phyloP scores from a whole-genome alignment of 2,888 invertebrate species.

The Metalampra italica region DNA sequence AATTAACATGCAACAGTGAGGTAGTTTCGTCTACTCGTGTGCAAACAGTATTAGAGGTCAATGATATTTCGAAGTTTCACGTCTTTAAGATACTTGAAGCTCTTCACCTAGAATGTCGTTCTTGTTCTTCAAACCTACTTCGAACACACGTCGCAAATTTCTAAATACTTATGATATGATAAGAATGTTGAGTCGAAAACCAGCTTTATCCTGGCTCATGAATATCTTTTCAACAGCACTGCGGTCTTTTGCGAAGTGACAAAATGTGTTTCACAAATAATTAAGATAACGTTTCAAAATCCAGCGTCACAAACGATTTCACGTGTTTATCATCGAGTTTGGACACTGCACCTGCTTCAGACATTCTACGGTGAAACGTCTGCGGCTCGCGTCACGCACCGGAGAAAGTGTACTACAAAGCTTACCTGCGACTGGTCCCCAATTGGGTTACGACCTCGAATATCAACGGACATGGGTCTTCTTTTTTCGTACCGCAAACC shows the following conservation, averaged over 20 bases:
- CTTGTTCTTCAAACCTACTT: slow-evolving; percentile 53
- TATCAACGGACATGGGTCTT: slow-evolving; percentile 54
- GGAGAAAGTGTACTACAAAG: slow-evolving; percentile 75
- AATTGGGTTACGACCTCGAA: slow-evolving; percentile 75
- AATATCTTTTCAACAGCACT: background rate
- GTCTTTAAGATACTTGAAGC: slow-evolving; percentile 32
- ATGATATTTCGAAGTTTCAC: slow-evolving; percentile 45
- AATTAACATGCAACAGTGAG: slow-evolving; percentile 5
- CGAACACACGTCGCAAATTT: slow-evolving; percentile 22
- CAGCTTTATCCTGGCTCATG: background rate
- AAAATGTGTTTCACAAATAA: slow-evolving; percentile 35
- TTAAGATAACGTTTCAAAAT: slow-evolving; percentile 25
- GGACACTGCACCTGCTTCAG: slow-evolving; percentile 37
- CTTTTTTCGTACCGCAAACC: slow-evolving; percentile 44
- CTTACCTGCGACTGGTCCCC: slow-evolving; percentile 65
- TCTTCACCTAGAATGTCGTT: slow-evolving; percentile 44
- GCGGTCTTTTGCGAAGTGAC: slow-evolving; percentile 29
- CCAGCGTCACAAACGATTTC: slow-evolving; percentile 34
- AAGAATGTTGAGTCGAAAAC: background rate
- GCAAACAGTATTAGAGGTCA: slow-evolving; percentile 43
- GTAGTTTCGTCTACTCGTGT: slow-evolving; percentile 1
- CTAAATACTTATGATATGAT: slow-evolving; percentile 13
- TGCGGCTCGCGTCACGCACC: slow-evolving; percentile 59
- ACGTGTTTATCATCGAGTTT: slow-evolving; percentile 36
- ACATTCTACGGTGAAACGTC: slow-evolving; percentile 55